These are phyloP conservation scores for Drosophila pegasa DNA, from an alignment of 2,888 invertebrate species.

Conservation along the genomic window DNA sequence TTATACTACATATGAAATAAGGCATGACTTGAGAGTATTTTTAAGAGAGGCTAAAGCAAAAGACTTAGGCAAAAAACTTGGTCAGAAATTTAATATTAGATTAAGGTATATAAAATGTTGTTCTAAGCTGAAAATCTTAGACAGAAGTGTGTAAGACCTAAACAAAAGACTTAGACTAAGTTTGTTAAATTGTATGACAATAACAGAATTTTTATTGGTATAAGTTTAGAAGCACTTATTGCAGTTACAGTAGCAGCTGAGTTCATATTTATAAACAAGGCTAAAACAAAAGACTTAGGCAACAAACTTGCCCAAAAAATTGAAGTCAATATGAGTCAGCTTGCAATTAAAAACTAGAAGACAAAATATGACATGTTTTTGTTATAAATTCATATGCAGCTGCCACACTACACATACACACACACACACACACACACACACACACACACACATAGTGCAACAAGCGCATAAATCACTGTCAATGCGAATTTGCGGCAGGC, in stretches of 20 bases:
- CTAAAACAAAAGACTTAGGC: slow-evolving; percentile 37
- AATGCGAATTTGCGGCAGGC: slow-evolving; percentile 70
- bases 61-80: slow-evolving; percentile 1
- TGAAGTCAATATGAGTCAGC: slow-evolving; percentile 40
- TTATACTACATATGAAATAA: too few species aligned
- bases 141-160: neutral
- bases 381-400: slow-evolving; percentile 58
- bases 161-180: slow-evolving; percentile 42
- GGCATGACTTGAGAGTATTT: neutral
- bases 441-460: slow-evolving; percentile 42
- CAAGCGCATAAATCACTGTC: slow-evolving; percentile 77
- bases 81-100: neutral
- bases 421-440: neutral
- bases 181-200: neutral
- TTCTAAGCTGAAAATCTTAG: neutral
- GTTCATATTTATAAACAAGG: neutral
- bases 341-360: slow-evolving; percentile 53
- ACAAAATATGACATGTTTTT: slow-evolving; percentile 69
- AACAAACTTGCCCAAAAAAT: slow-evolving; percentile 28
- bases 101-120: neutral
- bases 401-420: too few species aligned
- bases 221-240: too few species aligned
- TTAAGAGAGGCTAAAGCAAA: slow-evolving; percentile 12
- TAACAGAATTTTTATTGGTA: too few species aligned
- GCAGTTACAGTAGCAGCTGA: neutral